Evolutionary conservation across 2,888 invertebrate species (phyloP).

Genomic region (Endotricha flammealis): DNA sequence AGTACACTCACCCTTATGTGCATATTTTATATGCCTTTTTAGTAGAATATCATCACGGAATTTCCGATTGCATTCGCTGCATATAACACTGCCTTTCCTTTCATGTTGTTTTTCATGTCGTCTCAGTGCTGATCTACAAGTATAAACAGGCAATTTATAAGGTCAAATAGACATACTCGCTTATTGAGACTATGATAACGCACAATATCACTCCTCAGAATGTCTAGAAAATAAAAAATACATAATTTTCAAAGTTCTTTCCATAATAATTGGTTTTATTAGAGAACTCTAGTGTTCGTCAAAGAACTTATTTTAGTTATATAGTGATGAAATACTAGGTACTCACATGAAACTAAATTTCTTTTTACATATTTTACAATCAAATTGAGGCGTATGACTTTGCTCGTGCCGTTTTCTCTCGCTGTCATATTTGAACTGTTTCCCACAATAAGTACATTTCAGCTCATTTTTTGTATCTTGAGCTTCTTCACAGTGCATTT

Average conservation of each 20-base stretch:
- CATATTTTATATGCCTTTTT: constrained; percentile 60
- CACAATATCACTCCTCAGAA: no score
- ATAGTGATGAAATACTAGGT: no score
- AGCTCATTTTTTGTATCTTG: constrained; percentile 20
- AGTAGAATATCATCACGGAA: constrained; percentile 61
- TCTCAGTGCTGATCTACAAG: constrained; percentile 55
- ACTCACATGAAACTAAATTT: constrained; percentile 70
- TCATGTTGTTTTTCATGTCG: constrained; percentile 66
- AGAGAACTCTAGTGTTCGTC: no score
- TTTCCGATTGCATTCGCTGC: constrained; percentile 47
- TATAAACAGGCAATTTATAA: not conserved
- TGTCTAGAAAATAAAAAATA: no score
- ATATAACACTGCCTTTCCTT: constrained; percentile 49
- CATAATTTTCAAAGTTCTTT: no score
- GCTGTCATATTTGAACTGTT: constrained; percentile 61
- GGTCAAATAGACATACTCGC: no score
- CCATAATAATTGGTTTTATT: no score
- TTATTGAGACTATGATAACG: no score
- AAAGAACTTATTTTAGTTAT: no score
- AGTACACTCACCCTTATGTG: constrained; percentile 56
- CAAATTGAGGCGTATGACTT: constrained; percentile 57
- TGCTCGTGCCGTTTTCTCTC: constrained; percentile 62
- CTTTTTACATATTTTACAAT: constrained; percentile 61
- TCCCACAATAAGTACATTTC: constrained; percentile 48
- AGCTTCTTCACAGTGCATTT: constrained; percentile 3